These are phyloP conservation scores for Barnardius zonarius DNA, from an alignment of 2,113 vertebrate species.

Conservation along the genomic window DNA sequence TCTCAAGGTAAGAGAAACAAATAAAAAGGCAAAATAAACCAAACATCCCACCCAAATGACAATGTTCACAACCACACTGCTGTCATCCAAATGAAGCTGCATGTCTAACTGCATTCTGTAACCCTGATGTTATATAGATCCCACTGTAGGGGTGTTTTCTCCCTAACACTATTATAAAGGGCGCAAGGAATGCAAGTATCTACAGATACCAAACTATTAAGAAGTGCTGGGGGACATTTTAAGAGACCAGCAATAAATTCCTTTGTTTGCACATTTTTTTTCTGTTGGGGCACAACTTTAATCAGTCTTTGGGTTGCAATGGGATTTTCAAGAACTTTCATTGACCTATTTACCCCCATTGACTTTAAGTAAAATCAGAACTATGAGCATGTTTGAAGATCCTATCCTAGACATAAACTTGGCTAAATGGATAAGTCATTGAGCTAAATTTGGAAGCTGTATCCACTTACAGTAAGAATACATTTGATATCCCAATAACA, in stretches of 20 bases:
- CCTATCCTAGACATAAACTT: not conserved
- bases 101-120: not conserved
- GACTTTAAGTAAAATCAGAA: not conserved
- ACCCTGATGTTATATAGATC: not conserved
- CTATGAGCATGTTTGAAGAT: not conserved
- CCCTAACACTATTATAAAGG: too few species aligned
- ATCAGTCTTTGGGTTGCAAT: not conserved
- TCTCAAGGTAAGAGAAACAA: not conserved
- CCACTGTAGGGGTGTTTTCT: not conserved
- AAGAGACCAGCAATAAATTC: not conserved
- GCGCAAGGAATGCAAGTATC: too few species aligned
- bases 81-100: not conserved
- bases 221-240: not conserved
- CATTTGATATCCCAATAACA: not conserved
- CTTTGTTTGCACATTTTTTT: not conserved
- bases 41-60: not conserved
- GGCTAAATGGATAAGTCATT: not conserved
- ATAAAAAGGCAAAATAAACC: not conserved
- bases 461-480: not conserved
- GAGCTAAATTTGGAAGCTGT: not conserved
- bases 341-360: not conserved
- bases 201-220: not conserved
- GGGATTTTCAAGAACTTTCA: not conserved
- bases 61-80: not conserved
- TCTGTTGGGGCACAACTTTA: not conserved